phyloP scores from a whole-genome alignment of 2,797 vertebrate genomes.

The Fundulus diaphanus region DNA sequence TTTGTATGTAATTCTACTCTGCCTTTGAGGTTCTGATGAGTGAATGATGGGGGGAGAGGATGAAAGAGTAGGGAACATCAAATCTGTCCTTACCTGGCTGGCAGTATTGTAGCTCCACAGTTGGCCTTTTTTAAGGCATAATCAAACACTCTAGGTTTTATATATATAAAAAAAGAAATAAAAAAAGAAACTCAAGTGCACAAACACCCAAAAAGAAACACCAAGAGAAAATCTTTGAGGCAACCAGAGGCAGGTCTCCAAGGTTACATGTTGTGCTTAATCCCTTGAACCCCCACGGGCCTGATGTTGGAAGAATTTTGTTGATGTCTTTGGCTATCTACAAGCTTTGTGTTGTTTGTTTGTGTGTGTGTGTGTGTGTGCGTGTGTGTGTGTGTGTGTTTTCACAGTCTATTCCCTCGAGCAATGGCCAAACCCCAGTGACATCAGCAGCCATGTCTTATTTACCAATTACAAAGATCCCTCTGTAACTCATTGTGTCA shows the following conservation, averaged over 20 bases:
- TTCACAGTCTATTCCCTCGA: slow-evolving; percentile 43
- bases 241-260: slow-evolving; percentile 65
- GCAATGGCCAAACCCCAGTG: slow-evolving; percentile 73
- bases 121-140: slow-evolving; percentile 50
- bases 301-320: slow-evolving; percentile 65
- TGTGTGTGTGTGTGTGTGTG: slow-evolving; percentile 44
- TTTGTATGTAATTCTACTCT: slow-evolving; percentile 41
- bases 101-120: slow-evolving; percentile 27
- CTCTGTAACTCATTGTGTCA: slow-evolving; percentile 72
- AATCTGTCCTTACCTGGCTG: slow-evolving; percentile 53
- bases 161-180: slow-evolving; percentile 1
- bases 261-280: slow-evolving; percentile 73
- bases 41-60: slow-evolving; percentile 27
- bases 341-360: too few relatives aligned
- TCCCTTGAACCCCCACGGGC: slow-evolving; percentile 62
- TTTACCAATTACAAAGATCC: slow-evolving; percentile 75
- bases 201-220: slow-evolving; percentile 45
- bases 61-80: slow-evolving; percentile 34
- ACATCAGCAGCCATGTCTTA: slow-evolving; percentile 77
- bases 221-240: slow-evolving; percentile 47
- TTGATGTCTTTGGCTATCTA: slow-evolving; percentile 64
- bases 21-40: slow-evolving; percentile 41
- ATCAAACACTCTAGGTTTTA: slow-evolving; percentile 57
- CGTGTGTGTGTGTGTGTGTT: slow-evolving; percentile 26
- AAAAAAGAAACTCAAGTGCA: slow-evolving; percentile 21